phyloP scores from a whole-genome alignment of 1,140 invertebrate species.

The Drosophila punjabiensis region DNA sequence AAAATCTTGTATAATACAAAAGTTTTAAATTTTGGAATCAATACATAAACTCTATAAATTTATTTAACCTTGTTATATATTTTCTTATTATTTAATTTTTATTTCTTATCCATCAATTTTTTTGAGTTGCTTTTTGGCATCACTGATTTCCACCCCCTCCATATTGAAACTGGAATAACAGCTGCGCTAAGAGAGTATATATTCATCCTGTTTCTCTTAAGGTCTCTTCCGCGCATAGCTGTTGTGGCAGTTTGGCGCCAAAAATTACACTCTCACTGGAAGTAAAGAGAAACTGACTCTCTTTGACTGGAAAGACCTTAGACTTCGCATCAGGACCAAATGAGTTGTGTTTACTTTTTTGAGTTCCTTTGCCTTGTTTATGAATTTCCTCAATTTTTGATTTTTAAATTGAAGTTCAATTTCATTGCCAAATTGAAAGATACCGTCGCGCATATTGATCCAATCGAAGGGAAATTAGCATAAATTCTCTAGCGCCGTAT shows the following conservation, averaged over 20 bases:
- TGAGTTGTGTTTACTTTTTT: slow-evolving; percentile 6
- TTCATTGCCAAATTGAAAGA: slow-evolving; percentile 52
- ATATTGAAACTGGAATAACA: slow-evolving; percentile 25
- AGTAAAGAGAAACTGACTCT: slow-evolving; percentile 15
- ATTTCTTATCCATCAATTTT: not conserved
- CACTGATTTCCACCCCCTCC: not conserved
- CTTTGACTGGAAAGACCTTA: slow-evolving; percentile 19
- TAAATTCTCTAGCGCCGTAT: slow-evolving; percentile 45
- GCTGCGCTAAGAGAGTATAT: slow-evolving; percentile 46
- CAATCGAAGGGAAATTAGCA: slow-evolving; percentile 46
- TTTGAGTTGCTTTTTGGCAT: not conserved
- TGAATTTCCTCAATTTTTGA: not conserved
- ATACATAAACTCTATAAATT: not conserved
- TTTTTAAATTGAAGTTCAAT: slow-evolving; percentile 45
- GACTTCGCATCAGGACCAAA: slow-evolving; percentile 19
- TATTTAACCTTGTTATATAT: not conserved
- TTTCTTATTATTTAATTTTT: not conserved
- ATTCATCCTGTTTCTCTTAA: slow-evolving; percentile 54
- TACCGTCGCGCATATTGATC: slow-evolving; percentile 51
- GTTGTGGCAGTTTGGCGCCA: slow-evolving; percentile 66
- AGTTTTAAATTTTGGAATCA: too few species aligned
- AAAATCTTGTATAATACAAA: too few species aligned
- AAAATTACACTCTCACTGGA: slow-evolving; percentile 58
- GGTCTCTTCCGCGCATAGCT: slow-evolving; percentile 50
- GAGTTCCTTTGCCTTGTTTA: not conserved